Evolutionary conservation across 2,113 vertebrate species (phyloP).

Genomic region (Ptilorrhoa leucosticta): DNA sequence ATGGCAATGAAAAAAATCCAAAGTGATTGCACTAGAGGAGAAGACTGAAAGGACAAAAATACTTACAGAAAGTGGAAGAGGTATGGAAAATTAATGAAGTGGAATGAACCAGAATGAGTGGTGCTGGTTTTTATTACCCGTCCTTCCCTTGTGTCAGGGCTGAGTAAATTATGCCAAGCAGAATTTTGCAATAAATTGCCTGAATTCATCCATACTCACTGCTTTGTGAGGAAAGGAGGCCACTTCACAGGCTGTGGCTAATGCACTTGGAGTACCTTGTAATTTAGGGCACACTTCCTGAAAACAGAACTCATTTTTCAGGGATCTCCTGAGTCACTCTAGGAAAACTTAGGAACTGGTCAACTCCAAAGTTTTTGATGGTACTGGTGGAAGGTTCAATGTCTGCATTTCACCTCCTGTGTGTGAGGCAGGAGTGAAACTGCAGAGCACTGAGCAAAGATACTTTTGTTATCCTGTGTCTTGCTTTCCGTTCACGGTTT

Average conservation of each 20-base stretch:
- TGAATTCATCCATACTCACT: background rate
- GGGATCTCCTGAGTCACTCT: background rate
- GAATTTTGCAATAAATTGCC: background rate
- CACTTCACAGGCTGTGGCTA: background rate
- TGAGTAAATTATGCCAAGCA: background rate
- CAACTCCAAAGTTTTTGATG: background rate
- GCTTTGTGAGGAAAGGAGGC: background rate
- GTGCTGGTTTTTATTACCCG: background rate
- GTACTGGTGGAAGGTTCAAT: background rate
- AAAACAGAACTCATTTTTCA: background rate
- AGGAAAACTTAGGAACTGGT: background rate
- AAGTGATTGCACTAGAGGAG: background rate
- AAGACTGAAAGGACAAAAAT: background rate
- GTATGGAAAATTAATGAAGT: background rate
- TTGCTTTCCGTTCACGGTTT: background rate
- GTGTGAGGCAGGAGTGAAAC: background rate
- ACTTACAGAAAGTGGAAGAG: background rate
- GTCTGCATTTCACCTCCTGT: background rate
- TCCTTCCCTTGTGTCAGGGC: background rate
- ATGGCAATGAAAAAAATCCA: background rate
- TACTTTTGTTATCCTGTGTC: background rate
- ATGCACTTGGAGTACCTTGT: background rate
- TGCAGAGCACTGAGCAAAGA: background rate
- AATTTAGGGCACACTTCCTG: background rate
- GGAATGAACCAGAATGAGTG: background rate